These are phyloP conservation scores for Serinus canaria DNA, from an alignment of 2,113 vertebrate genomes.

Conservation along the genomic window DNA sequence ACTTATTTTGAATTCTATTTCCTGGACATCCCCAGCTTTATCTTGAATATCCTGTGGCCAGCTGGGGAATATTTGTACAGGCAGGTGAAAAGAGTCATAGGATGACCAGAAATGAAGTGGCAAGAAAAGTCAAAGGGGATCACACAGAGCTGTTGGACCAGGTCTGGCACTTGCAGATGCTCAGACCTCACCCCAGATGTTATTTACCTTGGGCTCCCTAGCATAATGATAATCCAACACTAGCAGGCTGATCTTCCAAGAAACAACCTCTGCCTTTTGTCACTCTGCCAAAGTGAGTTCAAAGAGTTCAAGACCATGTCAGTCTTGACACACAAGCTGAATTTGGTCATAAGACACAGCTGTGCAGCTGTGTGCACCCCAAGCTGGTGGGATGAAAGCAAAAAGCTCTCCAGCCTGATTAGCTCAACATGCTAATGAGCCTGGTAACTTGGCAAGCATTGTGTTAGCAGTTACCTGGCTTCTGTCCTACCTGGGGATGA, in stretches of 20 bases:
- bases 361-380: rapidly evolving
- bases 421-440: neutral
- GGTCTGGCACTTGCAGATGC: neutral
- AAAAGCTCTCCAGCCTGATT: neutral
- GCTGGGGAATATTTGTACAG: neutral
- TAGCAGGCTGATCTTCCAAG: neutral
- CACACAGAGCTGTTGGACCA: neutral
- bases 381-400: neutral
- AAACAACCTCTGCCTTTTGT: neutral
- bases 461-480: neutral
- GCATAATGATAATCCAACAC: neutral
- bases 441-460: neutral
- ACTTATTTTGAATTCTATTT: neutral
- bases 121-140: neutral
- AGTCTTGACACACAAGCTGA: neutral
- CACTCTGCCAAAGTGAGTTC: neutral
- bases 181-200: neutral
- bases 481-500: neutral
- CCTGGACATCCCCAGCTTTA: neutral
- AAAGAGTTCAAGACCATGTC: neutral
- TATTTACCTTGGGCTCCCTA: neutral
- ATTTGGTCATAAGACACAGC: neutral
- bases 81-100: neutral
- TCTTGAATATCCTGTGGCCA: neutral
- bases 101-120: neutral